Evolutionary conservation across 2,888 invertebrate species (phyloP).

Genomic region (Agonopterix arenella): DNA sequence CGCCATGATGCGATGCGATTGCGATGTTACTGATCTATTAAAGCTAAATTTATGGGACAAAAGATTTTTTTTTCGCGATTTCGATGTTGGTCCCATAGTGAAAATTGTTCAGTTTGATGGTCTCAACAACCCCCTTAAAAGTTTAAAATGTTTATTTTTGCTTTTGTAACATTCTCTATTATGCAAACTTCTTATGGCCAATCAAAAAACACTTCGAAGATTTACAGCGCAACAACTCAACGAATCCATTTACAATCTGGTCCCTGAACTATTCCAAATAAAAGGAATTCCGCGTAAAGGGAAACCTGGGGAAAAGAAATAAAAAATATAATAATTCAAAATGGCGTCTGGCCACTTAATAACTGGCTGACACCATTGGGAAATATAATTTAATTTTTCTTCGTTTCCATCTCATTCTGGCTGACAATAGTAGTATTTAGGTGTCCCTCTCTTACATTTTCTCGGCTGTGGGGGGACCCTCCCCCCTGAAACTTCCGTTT

Average conservation of each 20-base stretch:
- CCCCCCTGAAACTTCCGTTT: conserved; percentile 45
- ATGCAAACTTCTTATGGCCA: conserved; percentile 6
- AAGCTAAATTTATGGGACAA: no score
- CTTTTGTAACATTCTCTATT: no score
- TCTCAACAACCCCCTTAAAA: no score
- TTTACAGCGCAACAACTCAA: conserved; percentile 39
- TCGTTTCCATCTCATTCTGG: conserved; percentile 38
- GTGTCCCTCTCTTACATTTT: conserved; percentile 48
- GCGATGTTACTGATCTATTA: no score
- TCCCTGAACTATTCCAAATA: conserved; percentile 67
- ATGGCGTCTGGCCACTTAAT: conserved; percentile 78
- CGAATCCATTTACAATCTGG: conserved; percentile 53
- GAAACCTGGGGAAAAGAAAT: conserved; percentile 63
- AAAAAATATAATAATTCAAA: conserved; percentile 75
- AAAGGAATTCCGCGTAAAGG: conserved; percentile 64
- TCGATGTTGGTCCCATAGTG: no score
- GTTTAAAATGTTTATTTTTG: no score
- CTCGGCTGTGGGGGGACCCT: conserved; percentile 41
- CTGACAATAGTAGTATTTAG: conserved; percentile 23
- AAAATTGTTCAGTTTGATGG: no score
- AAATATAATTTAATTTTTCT: conserved; percentile 78
- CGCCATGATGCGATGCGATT: no score
- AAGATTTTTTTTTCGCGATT: no score
- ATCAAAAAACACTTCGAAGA: conserved; percentile 13
- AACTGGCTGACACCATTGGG: conserved; percentile 78